These are phyloP conservation scores for Nansenia antarctica DNA, from an alignment of 2,113 vertebrate genomes.

Conservation along the genomic window DNA sequence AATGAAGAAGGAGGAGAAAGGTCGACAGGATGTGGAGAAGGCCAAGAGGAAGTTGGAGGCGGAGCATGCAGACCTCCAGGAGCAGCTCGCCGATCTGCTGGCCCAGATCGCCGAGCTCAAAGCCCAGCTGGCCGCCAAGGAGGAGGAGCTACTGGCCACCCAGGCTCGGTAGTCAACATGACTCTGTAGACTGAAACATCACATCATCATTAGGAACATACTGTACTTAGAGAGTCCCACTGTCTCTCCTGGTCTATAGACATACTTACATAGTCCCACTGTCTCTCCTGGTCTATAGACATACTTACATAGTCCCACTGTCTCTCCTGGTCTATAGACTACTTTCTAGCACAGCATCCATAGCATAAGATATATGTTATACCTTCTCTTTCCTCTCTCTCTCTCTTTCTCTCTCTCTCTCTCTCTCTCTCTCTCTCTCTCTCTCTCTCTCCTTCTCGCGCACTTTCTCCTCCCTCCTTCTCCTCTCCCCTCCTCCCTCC, in stretches of 20 bases:
- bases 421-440: neutral
- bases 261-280: neutral
- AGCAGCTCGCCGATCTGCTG: slow-evolving; percentile 86
- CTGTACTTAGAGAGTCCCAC: neutral
- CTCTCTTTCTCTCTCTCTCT: neutral
- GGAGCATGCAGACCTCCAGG: slow-evolving; percentile 82
- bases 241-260: neutral
- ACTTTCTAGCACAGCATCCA: no score
- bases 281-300: no score
- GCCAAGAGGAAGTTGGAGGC: slow-evolving; percentile 90
- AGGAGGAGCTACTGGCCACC: slow-evolving; percentile 89
- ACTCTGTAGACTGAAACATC: neutral
- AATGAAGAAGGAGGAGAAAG: slow-evolving; percentile 94
- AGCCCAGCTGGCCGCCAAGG: slow-evolving; percentile 86
- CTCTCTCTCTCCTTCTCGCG: neutral
- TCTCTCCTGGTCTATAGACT: no score
- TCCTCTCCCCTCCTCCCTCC: neutral
- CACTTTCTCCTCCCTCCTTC: no score
- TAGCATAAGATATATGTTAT: no score
- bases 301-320: neutral
- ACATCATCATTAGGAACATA: neutral
- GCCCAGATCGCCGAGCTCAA: slow-evolving; percentile 86
- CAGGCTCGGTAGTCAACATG: slow-evolving; percentile 77
- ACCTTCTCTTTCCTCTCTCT: no score
- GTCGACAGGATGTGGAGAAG: slow-evolving; percentile 90